Evolutionary conservation across 1,140 invertebrate species (phyloP).

Genomic region (Epicauta chinensis): DNA sequence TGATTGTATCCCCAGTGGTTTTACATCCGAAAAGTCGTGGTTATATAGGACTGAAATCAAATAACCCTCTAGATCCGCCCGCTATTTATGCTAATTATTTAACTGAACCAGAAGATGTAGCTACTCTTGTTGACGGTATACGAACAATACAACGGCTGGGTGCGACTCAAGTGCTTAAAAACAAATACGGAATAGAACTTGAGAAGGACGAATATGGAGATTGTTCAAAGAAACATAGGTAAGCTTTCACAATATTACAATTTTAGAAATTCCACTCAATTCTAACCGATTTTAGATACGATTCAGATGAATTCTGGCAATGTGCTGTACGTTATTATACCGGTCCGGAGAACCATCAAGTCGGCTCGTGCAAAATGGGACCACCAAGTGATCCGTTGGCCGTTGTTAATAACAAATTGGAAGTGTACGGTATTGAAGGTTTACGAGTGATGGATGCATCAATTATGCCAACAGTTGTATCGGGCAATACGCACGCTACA

Average conservation of each 20-base stretch:
- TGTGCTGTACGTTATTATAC: conserved; percentile 70
- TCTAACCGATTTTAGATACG: conserved; percentile 51
- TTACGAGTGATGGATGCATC: conserved; percentile 72
- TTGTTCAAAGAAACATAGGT: conserved; percentile 43
- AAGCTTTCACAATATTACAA: background rate
- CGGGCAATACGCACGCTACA: conserved; percentile 76
- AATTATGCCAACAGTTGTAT: conserved; percentile 67
- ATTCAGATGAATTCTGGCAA: conserved; percentile 73
- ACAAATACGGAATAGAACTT: conserved; percentile 63
- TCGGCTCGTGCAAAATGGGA: conserved; percentile 77
- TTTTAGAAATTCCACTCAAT: background rate
- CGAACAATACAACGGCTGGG: conserved; percentile 55
- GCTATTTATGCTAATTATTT: conserved; percentile 82
- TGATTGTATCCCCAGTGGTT: conserved; percentile 61
- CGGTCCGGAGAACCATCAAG: conserved; percentile 78
- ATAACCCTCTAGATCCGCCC: conserved; percentile 73
- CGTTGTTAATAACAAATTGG: conserved; percentile 64
- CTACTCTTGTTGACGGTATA: conserved; percentile 64
- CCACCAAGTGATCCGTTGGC: conserved; percentile 56
- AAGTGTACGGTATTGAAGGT: conserved; percentile 62
- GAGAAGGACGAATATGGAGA: conserved; percentile 34
- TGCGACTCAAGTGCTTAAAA: conserved; percentile 59
- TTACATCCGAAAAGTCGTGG: conserved; percentile 78
- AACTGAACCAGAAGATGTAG: conserved; percentile 66
- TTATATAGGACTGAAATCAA: conserved; percentile 60